Base-by-base conservation (phyloP, 2,113 vertebrate genomes). In the Oncorhynchus keta region DNA sequence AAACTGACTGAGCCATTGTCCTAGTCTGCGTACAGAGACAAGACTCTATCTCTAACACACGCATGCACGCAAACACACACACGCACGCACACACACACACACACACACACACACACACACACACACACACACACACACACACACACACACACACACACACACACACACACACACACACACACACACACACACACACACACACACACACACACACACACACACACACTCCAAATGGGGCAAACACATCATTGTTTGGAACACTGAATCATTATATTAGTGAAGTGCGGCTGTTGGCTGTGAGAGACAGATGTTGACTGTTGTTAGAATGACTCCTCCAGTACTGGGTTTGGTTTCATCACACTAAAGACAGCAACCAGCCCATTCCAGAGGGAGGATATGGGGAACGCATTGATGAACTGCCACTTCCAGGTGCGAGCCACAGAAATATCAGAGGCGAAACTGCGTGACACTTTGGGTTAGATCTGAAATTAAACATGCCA, bases 201-300 rank as follows among this genome's bases (percentile, higher is more conserved):
- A 24, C 5, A 24, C 20, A 13, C 66, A 32, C 66, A 18, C 66
- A 32, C 30, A 68, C 14, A 68, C 16, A 68, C 39, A 48, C 57
- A 45, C 32, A 49, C 65, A 57, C 75, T 85, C 39, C 39, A 11
- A 89, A 89, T 86, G 71, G 75, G 87, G 84, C 39, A 90, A 77
- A 85, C 80, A 74, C 76, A 49, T 78, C 69, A 83, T 86, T 88
- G 88, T 90, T 81, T 87, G 61, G 70, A 81, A 85, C 85, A 88
- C 83, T 82, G 88, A 70, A 72, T 84, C 82, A 83, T 83, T 89
- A 85, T 84, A 85, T 80, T n/a, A 32, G 68, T 77, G 51, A 18
- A 55, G 14, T 55, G 51, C 14, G 16, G 76, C 71, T 55, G 73
- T 55, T 79, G 67, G 5, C 79, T 75, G 74, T 45, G 67, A 14